Evolutionary conservation across 2,113 vertebrate species (phyloP).

Genomic region (Noturus placidus): DNA sequence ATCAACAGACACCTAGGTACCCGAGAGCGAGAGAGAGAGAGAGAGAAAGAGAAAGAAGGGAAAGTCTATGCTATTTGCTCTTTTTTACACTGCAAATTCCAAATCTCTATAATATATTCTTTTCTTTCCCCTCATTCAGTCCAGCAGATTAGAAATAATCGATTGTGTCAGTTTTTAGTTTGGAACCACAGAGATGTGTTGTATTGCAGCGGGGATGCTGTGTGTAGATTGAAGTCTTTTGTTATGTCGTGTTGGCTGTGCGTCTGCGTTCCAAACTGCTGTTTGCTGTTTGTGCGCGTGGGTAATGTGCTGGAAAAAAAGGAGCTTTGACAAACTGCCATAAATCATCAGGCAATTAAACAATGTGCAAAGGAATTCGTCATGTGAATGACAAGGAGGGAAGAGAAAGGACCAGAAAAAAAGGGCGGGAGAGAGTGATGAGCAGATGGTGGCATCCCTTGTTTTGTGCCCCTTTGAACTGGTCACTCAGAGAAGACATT

Average conservation of each 20-base stretch:
- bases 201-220: constrained; percentile 14
- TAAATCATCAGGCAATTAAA: constrained; percentile 51
- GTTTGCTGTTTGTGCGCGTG: constrained; percentile 37
- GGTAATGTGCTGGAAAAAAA: constrained; percentile 50
- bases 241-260: constrained; percentile 14
- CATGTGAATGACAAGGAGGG: not conserved
- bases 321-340: constrained; percentile 39
- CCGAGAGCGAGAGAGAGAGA: too few relatives aligned
- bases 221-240: constrained; percentile 30
- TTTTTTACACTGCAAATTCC: not conserved
- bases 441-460: constrained; percentile 40
- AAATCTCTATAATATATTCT: not conserved
- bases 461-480: constrained; percentile 34
- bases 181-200: not conserved
- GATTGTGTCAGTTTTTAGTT: constrained; percentile 7
- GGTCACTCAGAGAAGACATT: constrained; percentile 32
- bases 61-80: not conserved
- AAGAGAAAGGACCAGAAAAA: constrained; percentile 23
- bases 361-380: constrained; percentile 31
- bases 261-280: constrained; percentile 35
- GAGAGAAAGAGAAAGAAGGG: not conserved
- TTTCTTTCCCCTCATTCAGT: not conserved
- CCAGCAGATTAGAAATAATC: constrained; percentile 14
- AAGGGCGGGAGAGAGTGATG: constrained; percentile 1
- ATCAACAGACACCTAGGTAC: not conserved